These are phyloP conservation scores for Nymphalis c-album DNA, from an alignment of 2,888 invertebrate species.

Conservation along the genomic window DNA sequence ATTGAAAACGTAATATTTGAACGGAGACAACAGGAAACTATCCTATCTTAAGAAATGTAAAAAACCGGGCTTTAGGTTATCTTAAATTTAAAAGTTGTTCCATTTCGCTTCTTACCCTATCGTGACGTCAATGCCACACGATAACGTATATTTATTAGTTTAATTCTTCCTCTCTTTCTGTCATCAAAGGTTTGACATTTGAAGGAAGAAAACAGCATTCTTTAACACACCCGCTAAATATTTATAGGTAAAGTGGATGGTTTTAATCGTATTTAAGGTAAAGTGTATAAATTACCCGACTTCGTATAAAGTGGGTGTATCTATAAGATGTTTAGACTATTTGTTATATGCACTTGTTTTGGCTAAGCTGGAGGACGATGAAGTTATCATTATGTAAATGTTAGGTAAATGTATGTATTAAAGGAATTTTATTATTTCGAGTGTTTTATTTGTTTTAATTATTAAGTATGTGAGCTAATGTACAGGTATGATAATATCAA, in stretches of 20 bases:
- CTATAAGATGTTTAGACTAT: slow-evolving; percentile 9
- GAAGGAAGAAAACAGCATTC: background rate
- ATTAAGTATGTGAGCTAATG: too few species aligned
- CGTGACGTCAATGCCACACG: too few species aligned
- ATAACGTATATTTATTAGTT: too few species aligned
- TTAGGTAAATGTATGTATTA: slow-evolving; percentile 36
- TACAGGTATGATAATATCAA: too few species aligned
- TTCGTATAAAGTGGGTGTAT: background rate
- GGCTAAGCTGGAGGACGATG: slow-evolving; percentile 42
- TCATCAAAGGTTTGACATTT: background rate
- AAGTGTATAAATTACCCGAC: background rate
- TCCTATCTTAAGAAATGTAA: too few species aligned
- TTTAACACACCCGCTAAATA: slow-evolving; percentile 1
- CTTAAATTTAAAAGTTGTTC: too few species aligned
- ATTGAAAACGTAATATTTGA: too few species aligned
- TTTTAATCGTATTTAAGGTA: slow-evolving; percentile 5
- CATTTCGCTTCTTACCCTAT: too few species aligned
- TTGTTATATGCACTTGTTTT: slow-evolving; percentile 46
- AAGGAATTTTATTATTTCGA: slow-evolving; percentile 30
- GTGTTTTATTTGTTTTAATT: slow-evolving; percentile 28
- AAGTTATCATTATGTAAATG: slow-evolving; percentile 16
- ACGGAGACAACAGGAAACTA: too few species aligned
- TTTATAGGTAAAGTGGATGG: background rate
- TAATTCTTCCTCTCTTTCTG: too few species aligned
- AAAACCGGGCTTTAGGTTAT: too few species aligned